Percentiles rank a stretch among this genome's conserved stretches.
phyloP scores from a whole-genome alignment of 2,888 invertebrate genomes.

The Himalopsyche kuldschensis region DNA sequence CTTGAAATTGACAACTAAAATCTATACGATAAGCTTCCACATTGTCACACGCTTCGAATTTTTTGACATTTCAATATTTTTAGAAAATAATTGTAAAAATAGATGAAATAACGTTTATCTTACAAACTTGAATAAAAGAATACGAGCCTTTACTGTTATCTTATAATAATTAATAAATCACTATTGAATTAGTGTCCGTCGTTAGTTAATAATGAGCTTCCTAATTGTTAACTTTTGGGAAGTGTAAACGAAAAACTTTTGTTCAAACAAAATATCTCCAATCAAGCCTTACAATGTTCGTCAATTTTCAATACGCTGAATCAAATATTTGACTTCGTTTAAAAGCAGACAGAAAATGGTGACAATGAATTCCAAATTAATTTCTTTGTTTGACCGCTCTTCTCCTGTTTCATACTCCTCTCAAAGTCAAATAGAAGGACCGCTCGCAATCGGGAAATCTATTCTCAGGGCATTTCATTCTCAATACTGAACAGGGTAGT shows the following conservation, averaged over 20 bases:
- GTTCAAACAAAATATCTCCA: background rate
- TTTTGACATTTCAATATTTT: no score
- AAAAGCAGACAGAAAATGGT: conserved; percentile 11
- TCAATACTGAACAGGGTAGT: background rate
- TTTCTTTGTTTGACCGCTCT: conserved; percentile 26
- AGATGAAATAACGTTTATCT: no score
- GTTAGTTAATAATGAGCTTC: no score
- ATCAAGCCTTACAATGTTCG: background rate
- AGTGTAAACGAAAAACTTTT: background rate
- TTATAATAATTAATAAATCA: no score
- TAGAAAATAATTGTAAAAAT: no score
- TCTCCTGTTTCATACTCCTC: background rate
- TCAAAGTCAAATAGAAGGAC: conserved; percentile 10
- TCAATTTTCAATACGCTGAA: background rate
- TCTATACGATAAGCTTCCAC: no score
- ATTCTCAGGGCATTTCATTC: background rate
- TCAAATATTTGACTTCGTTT: conserved; percentile 12
- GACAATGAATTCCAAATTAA: conserved; percentile 27
- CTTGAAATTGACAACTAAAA: no score
- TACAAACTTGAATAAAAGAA: no score
- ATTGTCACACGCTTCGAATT: no score
- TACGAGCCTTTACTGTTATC: no score
- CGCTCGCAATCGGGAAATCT: background rate
- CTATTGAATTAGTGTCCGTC: no score
- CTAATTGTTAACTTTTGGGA: no score